Evolutionary conservation across 2,888 invertebrate genomes (phyloP).

Genomic region (Panzeria rudis): DNA sequence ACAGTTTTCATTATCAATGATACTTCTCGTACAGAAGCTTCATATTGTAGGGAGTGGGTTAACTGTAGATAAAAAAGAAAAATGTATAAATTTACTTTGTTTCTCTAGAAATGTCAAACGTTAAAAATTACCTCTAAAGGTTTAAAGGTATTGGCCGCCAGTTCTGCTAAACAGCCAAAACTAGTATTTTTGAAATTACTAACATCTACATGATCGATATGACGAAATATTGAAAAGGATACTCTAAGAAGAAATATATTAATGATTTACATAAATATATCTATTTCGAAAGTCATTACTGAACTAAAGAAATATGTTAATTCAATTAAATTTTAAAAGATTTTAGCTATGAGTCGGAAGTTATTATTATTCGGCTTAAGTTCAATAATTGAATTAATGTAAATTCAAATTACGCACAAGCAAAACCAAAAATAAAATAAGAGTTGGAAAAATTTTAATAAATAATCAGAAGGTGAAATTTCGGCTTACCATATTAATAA

Average conservation of each 20-base stretch:
- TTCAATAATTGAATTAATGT: no score
- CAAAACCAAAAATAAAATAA: no score
- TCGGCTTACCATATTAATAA: no score
- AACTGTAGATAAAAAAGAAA: constrained; percentile 84
- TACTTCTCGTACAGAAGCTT: constrained; percentile 92
- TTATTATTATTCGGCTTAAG: no score
- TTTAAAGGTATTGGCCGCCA: constrained; percentile 87
- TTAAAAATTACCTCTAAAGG: constrained; percentile 82
- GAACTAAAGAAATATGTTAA: constrained; percentile 1
- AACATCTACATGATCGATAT: constrained; percentile 82
- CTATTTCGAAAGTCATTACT: background rate
- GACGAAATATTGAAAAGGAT: constrained; percentile 89
- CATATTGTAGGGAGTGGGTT: constrained; percentile 94
- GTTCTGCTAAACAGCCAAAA: constrained; percentile 90
- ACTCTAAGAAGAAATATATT: constrained; percentile 84
- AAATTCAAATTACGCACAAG: no score
- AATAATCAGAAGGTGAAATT: no score
- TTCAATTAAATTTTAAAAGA: no score
- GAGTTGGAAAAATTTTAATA: no score
- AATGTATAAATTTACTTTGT: background rate
- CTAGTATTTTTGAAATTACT: constrained; percentile 91
- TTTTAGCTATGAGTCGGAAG: no score
- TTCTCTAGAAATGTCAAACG: constrained; percentile 77
- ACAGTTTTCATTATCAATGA: constrained; percentile 89
- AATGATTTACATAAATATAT: background rate